Base-by-base conservation (phyloP, 2,797 vertebrate genomes). In the Pipistrellus nathusii region DNA sequence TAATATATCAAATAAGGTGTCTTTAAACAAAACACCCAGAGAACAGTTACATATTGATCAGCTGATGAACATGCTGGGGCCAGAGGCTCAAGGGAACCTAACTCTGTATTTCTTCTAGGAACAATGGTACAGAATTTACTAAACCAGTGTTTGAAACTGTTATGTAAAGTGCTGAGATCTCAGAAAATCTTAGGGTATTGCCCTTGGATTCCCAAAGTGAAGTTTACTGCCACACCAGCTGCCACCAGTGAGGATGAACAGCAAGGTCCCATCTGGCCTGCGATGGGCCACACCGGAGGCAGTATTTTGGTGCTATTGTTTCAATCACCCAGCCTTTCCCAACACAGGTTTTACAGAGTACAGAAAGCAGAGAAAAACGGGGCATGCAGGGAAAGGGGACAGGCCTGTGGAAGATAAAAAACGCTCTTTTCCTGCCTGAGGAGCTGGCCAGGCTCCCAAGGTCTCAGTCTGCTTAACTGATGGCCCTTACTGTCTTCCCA, bases 11-110 rank as follows among this genome's bases (percentile, higher is more conserved):
- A 76, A 59, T 66, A n/a, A 75, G 72, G 53, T 13, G 9, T 64
- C 77, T 93, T 77, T 64, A 83, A 85, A 91, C 2, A 81, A 93
- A 85, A 32, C 8, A 72, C 62, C 75, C 5, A 46, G 35, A 69
- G 64, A 80, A 53, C 35, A 41, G 32, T 12, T 68, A 41, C 23
- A 25, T 4, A 44, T 9, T 83, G 21, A 84, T 12, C 27, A 71
- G 57, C 9, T 88, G 32, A 44, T 12, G n/a, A 25, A 44, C 44
- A 32, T 9, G 38, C 25, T 66, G 38, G 71, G 41, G 55, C 10
- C 73, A 64, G 30, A 91, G 21, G 84, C 64, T 51, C 14, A 4
- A 25, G 72, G 35, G 17, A 85, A 68, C 13, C 68, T 57, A 83
- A 59, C 17, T 13, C 46, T 27, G 1, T 13, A 64, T 53, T 85